phyloP scores from a whole-genome alignment of 2,113 vertebrate genomes.

The Spilogale gracilis region DNA sequence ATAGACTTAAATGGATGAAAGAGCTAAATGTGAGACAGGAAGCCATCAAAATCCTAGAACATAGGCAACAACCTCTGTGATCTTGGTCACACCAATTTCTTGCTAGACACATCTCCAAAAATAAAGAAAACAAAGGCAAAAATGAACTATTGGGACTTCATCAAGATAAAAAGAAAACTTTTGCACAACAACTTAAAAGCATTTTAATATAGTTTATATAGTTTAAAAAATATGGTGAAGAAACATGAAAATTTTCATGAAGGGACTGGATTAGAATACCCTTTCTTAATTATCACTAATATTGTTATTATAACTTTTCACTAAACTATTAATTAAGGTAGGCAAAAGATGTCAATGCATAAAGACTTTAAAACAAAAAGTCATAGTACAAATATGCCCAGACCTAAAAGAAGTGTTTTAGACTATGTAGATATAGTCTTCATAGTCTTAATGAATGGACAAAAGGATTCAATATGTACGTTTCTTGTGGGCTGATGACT shows the following conservation, averaged over 20 bases:
- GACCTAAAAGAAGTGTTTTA: not conserved
- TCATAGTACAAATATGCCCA: not conserved
- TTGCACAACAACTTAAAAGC: not conserved
- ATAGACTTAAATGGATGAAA: too few species aligned
- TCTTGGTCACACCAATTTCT: not conserved
- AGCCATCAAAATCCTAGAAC: not conserved
- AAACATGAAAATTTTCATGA: not conserved
- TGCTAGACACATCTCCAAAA: not conserved
- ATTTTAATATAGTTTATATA: not conserved
- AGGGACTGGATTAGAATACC: not conserved
- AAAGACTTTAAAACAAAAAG: not conserved
- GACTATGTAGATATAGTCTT: not conserved
- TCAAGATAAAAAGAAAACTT: not conserved
- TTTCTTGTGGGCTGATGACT: not conserved
- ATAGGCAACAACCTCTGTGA: not conserved
- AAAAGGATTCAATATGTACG: not conserved
- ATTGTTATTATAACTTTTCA: not conserved
- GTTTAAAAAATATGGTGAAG: not conserved
- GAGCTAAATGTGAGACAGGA: not conserved
- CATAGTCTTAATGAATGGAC: not conserved
- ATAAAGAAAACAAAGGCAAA: not conserved
- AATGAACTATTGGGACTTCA: not conserved
- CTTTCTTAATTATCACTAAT: not conserved
- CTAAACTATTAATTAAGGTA: not conserved
- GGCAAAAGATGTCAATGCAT: not conserved